Base-by-base conservation (phyloP, 2,113 vertebrate species). In the Phylloscopus trochiloides region DNA sequence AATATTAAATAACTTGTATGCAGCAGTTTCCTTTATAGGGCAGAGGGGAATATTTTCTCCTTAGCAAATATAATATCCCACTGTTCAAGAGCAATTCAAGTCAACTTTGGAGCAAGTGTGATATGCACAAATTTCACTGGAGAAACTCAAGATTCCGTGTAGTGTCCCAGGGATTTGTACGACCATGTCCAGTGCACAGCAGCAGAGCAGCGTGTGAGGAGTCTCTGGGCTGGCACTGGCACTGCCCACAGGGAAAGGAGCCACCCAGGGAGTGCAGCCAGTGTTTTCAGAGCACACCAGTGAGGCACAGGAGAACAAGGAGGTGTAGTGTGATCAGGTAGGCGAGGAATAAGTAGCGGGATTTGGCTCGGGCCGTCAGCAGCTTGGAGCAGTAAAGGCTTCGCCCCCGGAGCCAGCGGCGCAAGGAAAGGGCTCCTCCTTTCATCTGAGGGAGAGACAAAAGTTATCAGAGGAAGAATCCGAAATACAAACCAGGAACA, bases 321-420 rank as follows among this genome's bases (percentile, higher is more conserved):
- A 99, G 86, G 85, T 99, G 99, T 3, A 99, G 66, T 0, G 97
- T 93, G 34, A 99, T 50, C 81, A 99, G 92, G 97, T 99, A 99
- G 0, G 94, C 96, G 91, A 99, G 97, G 96, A 99, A 99, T 22
- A 99, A 78, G 92, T 98, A 98, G 43, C 98, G 98, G 24, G 98
- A 98, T 84, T 98, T 98, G 22, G 98, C 97, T 62, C 98, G 97
- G 51, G 98, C 97, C 1, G 98, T 98, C 97, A 99, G 95, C 96
- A 99, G 95, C 94, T 98, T 98, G 62, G 98, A 98, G 94, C 98
- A 99, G 97, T 98, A 99, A 47, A 99, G 97, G 86, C 99, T 99
- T 88, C 98, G 89, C 9, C 99, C 98, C 8, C 98, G 97, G 68
- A 99, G 90, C 99, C 98, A 99, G 22, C 98, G 98, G 9, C 97